Conservation (phyloP, 2,113 vertebrate species). For the Salvelinus namaycush region DNA sequence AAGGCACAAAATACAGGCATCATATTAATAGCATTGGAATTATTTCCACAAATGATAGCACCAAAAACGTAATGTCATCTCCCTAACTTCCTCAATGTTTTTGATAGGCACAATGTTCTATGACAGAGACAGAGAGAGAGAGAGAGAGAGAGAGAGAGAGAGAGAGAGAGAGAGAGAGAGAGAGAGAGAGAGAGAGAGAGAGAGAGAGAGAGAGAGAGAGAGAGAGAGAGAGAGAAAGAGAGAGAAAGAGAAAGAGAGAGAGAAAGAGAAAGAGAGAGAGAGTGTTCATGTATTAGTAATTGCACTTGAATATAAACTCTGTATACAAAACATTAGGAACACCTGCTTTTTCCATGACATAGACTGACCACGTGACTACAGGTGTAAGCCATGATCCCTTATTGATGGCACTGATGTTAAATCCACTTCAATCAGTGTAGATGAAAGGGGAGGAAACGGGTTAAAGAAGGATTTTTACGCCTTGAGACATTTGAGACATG, state of each 20-base stretch:
- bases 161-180: not conserved
- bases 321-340: too few relatives aligned
- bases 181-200: not conserved
- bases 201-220: not conserved
- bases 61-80: conserved; percentile 65
- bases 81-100: conserved; percentile 55
- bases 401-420: too few relatives aligned
- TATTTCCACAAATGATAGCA: conserved; percentile 77
- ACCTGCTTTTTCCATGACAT: too few relatives aligned
- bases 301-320: conserved; percentile 56
- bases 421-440: too few relatives aligned
- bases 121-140: not conserved
- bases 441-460: too few relatives aligned
- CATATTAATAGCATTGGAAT: conserved; percentile 64
- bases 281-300: conserved; percentile 56
- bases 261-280: not conserved
- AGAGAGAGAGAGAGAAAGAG: not conserved
- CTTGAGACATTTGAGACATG: too few relatives aligned
- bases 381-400: too few relatives aligned
- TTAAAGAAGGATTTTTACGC: too few relatives aligned
- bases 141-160: not conserved
- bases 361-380: too few relatives aligned
- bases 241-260: fast-evolving
- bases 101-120: conserved; percentile 61
- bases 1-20: conserved; percentile 70